Base-by-base conservation (phyloP, 2,113 vertebrate genomes). In the Nothoprocta pentlandii region DNA sequence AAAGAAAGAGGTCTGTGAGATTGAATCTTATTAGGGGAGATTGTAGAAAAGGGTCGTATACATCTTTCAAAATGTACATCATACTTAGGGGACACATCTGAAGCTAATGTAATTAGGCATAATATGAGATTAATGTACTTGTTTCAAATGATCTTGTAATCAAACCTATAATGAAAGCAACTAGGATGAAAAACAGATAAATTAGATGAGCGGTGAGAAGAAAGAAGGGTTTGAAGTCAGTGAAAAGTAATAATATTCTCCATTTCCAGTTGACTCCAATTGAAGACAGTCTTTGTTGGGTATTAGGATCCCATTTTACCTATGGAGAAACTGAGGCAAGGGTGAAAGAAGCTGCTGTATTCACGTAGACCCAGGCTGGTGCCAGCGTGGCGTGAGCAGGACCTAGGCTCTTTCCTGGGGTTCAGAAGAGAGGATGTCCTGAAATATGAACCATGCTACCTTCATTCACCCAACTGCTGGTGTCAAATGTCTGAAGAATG, bases 61-160 rank as follows among this genome's bases (percentile, higher is more conserved):
- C 59, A 73, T 82, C 51, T 94, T 94, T 92, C 63, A 79, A 79
- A 96, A 82, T 67, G 78, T 93, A 94, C 93, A 74, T 95, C 83
- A 69, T 66, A 79, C 94, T 95, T 94, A 90, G 9, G 75, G 86
- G 84, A 96, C 54, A 82, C 70, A 85, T 94, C 53, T 92, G 67
- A 92, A 95, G 71, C 49, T 96, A 95, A 95, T 93, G 77, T 71
- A 92, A 76, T 95, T 95, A 95, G 46, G 34, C 49, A 59, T 92
- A 93, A 94, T 87, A 71, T 85, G 76, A 85, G 81, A 95, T 91
- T 94, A 95, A 93, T 95, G 53, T 34, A 82, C 85, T 93, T 80
- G 68, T 66, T 95, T 82, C 71, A 89, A 67, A 93, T 96, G 89
- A 94, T 64, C 62, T 67, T 89, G 41, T 91, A 94, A 94, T 93